A percentile compares a stretch with the other conserved stretches of the same genome.
These are phyloP conservation scores for Bilobella aurantiaca DNA, from an alignment of 1,140 invertebrate genomes.

Conservation along the genomic window DNA sequence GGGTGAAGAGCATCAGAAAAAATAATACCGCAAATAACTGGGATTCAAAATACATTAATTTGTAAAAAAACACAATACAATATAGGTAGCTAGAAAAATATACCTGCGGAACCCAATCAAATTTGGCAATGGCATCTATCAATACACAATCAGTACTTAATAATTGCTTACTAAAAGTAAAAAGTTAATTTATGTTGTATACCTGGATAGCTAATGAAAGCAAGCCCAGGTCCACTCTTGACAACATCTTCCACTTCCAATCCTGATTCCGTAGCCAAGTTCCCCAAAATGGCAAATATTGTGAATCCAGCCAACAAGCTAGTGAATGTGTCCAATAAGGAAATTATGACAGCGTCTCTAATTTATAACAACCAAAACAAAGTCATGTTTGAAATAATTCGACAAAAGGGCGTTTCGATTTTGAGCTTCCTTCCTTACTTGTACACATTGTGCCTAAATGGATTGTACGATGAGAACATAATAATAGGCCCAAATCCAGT, in stretches of 20 bases:
- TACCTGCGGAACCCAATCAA: constrained; percentile 58
- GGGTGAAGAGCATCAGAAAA: constrained; percentile 44
- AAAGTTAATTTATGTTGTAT: too few species aligned
- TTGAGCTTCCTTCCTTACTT: too few species aligned
- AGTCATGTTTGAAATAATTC: constrained; percentile 3
- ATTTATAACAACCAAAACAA: neutral
- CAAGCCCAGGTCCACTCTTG: constrained; percentile 44
- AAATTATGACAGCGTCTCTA: constrained; percentile 46
- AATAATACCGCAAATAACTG: constrained; percentile 55
- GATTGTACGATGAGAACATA: constrained; percentile 63
- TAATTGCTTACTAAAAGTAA: too few species aligned
- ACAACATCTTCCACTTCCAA: constrained; percentile 39
- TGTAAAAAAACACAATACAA: neutral
- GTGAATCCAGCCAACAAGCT: constrained; percentile 47
- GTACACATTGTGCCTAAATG: constrained; percentile 69
- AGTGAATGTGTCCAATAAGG: constrained; percentile 46
- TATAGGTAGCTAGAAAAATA: neutral
- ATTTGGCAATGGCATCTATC: constrained; percentile 75
- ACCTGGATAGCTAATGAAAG: neutral
- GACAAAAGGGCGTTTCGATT: too few species aligned
- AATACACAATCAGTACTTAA: too few species aligned
- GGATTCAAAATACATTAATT: constrained; percentile 6
- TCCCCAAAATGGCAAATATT: constrained; percentile 45
- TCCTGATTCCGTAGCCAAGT: constrained; percentile 39
- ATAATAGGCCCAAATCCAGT: constrained; percentile 46